These are phyloP conservation scores for Chaetogeoica ovagalla DNA, from an alignment of 2,888 invertebrate genomes.

Conservation along the genomic window DNA sequence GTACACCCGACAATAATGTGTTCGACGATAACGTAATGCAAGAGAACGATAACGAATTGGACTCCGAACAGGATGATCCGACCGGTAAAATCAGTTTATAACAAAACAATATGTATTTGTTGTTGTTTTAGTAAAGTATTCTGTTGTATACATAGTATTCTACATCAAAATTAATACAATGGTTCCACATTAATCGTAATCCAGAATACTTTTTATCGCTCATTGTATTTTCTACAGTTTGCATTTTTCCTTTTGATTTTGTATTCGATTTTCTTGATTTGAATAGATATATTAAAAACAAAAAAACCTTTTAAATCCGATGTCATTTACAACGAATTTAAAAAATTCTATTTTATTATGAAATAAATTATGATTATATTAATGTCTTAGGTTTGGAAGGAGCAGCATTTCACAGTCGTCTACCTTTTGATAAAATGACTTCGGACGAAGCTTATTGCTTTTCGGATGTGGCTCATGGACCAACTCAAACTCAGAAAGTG, in stretches of 20 bases:
- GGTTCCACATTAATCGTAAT: too few relatives aligned
- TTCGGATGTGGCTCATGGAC: conserved; percentile 83
- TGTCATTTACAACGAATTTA: too few relatives aligned
- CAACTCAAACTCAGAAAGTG: conserved; percentile 80
- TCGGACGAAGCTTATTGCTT: conserved; percentile 92
- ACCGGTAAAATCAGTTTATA: conserved; percentile 59
- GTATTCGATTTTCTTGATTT: too few relatives aligned
- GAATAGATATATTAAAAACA: too few relatives aligned
- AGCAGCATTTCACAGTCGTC: conserved; percentile 88
- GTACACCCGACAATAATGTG: conserved; percentile 36
- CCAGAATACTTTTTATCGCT: too few relatives aligned
- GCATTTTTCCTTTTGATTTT: too few relatives aligned
- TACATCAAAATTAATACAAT: too few relatives aligned
- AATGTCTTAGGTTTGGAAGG: conserved; percentile 75
- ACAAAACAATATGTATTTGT: background rate
- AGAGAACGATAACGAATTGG: conserved; percentile 60
- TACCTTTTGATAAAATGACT: conserved; percentile 93
- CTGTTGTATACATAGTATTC: too few relatives aligned
- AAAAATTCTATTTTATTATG: too few relatives aligned
- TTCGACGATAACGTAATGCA: conserved; percentile 52
- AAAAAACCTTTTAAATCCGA: too few relatives aligned
- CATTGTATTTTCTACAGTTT: too few relatives aligned
- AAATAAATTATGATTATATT: background rate
- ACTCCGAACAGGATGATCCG: conserved; percentile 65
- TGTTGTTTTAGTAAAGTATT: too few relatives aligned